Base-by-base conservation (phyloP, 2,113 vertebrate species). In the Puma concolor region DNA sequence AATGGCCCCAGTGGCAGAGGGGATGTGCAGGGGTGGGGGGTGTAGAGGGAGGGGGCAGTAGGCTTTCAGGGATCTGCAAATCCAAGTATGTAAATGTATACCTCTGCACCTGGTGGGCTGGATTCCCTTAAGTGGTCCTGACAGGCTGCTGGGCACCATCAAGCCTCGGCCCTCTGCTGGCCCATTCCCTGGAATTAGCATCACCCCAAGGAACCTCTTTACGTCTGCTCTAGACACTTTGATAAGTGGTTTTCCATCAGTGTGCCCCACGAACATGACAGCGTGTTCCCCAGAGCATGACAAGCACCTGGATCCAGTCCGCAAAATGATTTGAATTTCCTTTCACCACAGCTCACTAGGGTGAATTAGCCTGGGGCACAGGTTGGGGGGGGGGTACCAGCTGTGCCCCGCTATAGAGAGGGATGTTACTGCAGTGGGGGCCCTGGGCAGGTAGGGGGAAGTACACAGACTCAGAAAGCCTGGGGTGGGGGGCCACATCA, bases 251-350 rank as follows among this genome's bases (percentile, higher is more conserved):
- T 95, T 97, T 64, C 72, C 21, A 91, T 72, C 13, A 67, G 52
- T 72, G 77, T 54, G 81, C 33, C 13, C 12, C 60, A 52, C 3
- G 21, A 81, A 79, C 92, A 81, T 17, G 38, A 88, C 67, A 95
- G 72, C 2, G 0, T 69, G 67, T 64, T 91, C 50, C 80, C n/a
- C 12, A 57, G 97, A 86, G 86, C 54, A 63, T 50, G 91, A 80
- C 67, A 87, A 86, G 88, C 67, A 95, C 87, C 88, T 86, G 92
- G 71, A 97, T 48, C 83, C 80, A 94, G 88, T 86, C 48, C 94
- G 82, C 72, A 94, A 83, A 72, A 64, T 84, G 66, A 89, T 92
- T 72, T 86, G 76, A 86, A 96, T 96, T 93, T 87, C 89, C 41
- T 88, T 95, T 83, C 87, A 66, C 27, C 0, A 3, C 7, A 9